Evolutionary conservation across 2,888 invertebrate genomes (phyloP).

Genomic region (Muscina levida): DNA sequence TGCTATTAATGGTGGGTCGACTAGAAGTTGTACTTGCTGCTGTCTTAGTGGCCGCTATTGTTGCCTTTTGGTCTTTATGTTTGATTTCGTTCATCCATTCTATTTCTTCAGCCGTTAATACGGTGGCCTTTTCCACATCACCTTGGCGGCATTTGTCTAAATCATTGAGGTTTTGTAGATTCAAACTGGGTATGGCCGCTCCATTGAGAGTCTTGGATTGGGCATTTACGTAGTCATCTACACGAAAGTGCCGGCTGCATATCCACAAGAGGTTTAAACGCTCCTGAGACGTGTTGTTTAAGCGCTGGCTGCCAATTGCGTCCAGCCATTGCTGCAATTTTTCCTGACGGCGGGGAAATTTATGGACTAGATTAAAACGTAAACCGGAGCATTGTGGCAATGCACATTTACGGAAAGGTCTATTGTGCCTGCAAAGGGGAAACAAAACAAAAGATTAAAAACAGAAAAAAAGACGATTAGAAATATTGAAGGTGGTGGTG

Average conservation of each 20-base stretch:
- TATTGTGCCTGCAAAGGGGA: slow-evolving; percentile 18
- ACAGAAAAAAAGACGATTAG: background rate
- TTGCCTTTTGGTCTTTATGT: background rate
- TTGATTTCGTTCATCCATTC: slow-evolving; percentile 7
- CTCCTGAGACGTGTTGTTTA: slow-evolving; percentile 38
- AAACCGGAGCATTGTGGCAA: slow-evolving; percentile 68
- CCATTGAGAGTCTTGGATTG: slow-evolving; percentile 70
- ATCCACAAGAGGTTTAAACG: slow-evolving; percentile 50
- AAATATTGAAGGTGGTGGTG: no score
- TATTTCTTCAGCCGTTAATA: slow-evolving; percentile 8
- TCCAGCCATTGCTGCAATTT: slow-evolving; percentile 66
- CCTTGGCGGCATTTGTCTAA: slow-evolving; percentile 54
- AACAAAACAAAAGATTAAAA: slow-evolving; percentile 13
- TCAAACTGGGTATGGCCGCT: slow-evolving; percentile 70
- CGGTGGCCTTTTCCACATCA: slow-evolving; percentile 1
- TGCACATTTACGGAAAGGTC: slow-evolving; percentile 58
- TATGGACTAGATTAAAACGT: slow-evolving; percentile 70
- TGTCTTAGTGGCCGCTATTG: background rate
- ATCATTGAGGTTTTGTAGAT: slow-evolving; percentile 67
- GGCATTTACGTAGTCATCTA: slow-evolving; percentile 69
- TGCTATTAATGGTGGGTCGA: background rate
- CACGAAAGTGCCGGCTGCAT: slow-evolving; percentile 71
- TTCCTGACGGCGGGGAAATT: slow-evolving; percentile 67
- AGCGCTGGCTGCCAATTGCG: slow-evolving; percentile 57
- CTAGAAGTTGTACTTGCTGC: background rate